Base-by-base conservation (phyloP, 2,888 invertebrate genomes). In the Acanthosepion pharaonis region DNA sequence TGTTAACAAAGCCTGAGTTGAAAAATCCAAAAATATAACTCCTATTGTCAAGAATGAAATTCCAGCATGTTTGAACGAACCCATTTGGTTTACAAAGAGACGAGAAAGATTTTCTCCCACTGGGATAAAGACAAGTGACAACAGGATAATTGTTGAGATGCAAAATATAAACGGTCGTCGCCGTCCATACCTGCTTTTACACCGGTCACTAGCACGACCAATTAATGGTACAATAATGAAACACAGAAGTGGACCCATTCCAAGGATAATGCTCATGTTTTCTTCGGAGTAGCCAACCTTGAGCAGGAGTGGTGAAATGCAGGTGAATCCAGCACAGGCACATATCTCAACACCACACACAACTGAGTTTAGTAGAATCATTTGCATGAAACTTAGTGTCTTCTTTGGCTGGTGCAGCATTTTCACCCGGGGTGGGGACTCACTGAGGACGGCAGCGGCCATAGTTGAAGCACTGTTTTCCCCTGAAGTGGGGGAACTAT, bases 1-100 rank as follows among this genome's bases (percentile, higher is more conserved):
- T 97, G 99, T 99, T 97, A 99, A 99, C 96, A 99, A 99, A 55
- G 99, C 99, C 97, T 99, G 99, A 0, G 99, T 99, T 96, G 99
- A 99, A 97, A 99, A 99, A 97, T 99, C 99, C 95, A 99, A 97
- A 91, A 99, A 98, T 53, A 99, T 99, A 0, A 99, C 99, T 18
- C 99, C 99, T 9, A 99, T 42, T 0, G 97, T 96, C 51, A 97
- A 95, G 59, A 96, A 94, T n/a, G 95, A 55, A 15, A 97, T 94
- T 5, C 96, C 96, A 25, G 96, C 64, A 5, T 94, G 95, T 94
- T 96, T 96, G 64, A 96, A 96, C 5, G 96, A 11, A 0, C 95
- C 94, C 28, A 95, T 95, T 42, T 95, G 94, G 91, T 96, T 96
- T 93, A 97, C 95, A 11, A 96, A 28, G 51, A 95, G 94, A 28